A percentile compares a stretch with the other conserved stretches of the same genome.
Evolutionary conservation across 2,113 vertebrate species (phyloP).

Genomic region (Campylorhamphus procurvoides): DNA sequence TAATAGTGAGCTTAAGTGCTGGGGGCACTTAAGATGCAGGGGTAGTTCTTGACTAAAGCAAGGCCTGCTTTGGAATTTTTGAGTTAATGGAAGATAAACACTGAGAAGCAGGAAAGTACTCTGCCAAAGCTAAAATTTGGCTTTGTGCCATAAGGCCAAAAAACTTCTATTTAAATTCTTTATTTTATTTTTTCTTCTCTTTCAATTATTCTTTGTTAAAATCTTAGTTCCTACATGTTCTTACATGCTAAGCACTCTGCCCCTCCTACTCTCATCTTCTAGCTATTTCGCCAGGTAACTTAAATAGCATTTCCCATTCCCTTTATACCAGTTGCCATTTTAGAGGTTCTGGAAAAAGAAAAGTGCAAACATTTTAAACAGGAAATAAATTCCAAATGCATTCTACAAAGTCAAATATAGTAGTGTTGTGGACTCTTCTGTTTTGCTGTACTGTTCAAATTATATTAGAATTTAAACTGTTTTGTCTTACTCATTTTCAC

Average conservation of each 20-base stretch:
- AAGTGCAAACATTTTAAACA: neutral
- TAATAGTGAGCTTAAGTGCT: neutral
- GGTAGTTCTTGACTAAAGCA: neutral
- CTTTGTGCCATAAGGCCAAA: neutral
- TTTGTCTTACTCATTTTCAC: neutral
- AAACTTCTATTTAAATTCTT: neutral
- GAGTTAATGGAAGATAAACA: neutral
- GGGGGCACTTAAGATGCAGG: rapidly evolving
- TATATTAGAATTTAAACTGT: neutral
- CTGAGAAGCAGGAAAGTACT: neutral
- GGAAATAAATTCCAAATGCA: neutral
- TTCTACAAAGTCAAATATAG: neutral
- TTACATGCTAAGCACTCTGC: neutral
- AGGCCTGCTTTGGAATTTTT: neutral
- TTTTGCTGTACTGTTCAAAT: neutral
- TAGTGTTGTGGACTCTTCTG: neutral
- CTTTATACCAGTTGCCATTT: neutral
- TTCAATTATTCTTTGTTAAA: neutral
- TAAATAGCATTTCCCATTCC: neutral
- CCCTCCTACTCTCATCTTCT: neutral
- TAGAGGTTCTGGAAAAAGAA: neutral
- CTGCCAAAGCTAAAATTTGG: neutral
- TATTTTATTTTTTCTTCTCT: neutral
- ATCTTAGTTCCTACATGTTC: neutral
- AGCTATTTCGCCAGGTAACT: neutral